These are phyloP conservation scores for Bombus soroeensis DNA, from an alignment of 1,140 invertebrate species.

Conservation along the genomic window DNA sequence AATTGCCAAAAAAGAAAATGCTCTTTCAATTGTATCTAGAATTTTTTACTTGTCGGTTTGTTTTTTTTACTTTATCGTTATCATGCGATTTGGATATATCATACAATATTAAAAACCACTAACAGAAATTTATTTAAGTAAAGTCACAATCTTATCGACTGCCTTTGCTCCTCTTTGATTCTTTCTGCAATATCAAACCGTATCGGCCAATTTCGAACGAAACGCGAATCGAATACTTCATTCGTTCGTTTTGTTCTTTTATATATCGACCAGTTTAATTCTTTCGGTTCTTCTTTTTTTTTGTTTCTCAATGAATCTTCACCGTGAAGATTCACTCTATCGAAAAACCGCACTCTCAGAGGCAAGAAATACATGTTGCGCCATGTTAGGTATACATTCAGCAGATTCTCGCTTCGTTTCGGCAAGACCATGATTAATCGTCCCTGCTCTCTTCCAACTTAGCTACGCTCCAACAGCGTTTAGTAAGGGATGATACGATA, in stretches of 20 bases:
- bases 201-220: slow-evolving; percentile 33
- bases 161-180: neutral
- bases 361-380: slow-evolving; percentile 37
- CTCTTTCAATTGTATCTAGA: too few species aligned
- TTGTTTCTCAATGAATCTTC: neutral
- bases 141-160: slow-evolving; percentile 16
- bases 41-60: neutral
- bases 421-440: slow-evolving; percentile 21
- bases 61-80: neutral
- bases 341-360: slow-evolving; percentile 1
- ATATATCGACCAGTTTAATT: neutral
- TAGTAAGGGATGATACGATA: neutral
- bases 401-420: slow-evolving; percentile 20
- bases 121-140: neutral
- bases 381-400: neutral
- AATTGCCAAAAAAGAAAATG: too few species aligned
- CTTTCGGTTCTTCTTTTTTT: neutral
- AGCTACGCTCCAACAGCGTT: neutral
- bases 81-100: neutral
- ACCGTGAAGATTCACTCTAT: slow-evolving; percentile 39
- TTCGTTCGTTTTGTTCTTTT: neutral
- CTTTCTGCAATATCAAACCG: slow-evolving; percentile 28
- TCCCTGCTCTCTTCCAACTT: neutral
- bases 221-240: slow-evolving; percentile 7
- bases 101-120: neutral